A percentile compares a stretch with the other conserved stretches of the same genome.
Conservation (phyloP, 1,140 invertebrate species). For the Drosophila ironensis region DNA sequence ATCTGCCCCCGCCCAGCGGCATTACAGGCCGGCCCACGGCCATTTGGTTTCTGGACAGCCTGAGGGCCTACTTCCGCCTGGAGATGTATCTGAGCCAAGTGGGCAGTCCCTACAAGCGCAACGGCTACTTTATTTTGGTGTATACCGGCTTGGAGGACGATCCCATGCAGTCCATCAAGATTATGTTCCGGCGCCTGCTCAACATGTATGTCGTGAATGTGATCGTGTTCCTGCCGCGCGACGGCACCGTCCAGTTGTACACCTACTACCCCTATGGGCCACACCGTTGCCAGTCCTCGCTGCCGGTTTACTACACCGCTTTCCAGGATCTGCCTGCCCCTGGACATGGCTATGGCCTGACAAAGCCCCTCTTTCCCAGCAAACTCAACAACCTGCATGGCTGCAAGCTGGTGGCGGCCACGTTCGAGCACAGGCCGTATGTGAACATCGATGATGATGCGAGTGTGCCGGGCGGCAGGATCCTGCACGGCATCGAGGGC, state of each 20-base stretch:
- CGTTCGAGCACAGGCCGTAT: slow-evolving; percentile 49
- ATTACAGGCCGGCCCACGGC: slow-evolving; percentile 20
- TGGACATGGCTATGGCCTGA: not conserved
- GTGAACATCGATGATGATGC: slow-evolving; percentile 26
- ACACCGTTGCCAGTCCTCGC: slow-evolving; percentile 52
- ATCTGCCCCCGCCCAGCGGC: slow-evolving; percentile 11
- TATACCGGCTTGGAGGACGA: slow-evolving; percentile 58
- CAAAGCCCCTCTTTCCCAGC: slow-evolving; percentile 36
- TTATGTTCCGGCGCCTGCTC: slow-evolving; percentile 63
- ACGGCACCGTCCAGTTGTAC: slow-evolving; percentile 46
- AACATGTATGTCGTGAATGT: slow-evolving; percentile 66
- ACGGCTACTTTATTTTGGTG: slow-evolving; percentile 58
- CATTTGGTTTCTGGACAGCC: slow-evolving; percentile 69
- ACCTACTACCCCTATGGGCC: slow-evolving; percentile 70
- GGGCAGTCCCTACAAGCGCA: slow-evolving; percentile 53
- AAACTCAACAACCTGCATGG: slow-evolving; percentile 57
- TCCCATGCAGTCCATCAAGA: slow-evolving; percentile 37
- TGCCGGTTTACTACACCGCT: slow-evolving; percentile 52
- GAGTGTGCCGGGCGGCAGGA: not conserved
- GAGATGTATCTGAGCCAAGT: slow-evolving; percentile 40
- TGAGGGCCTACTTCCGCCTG: slow-evolving; percentile 47
- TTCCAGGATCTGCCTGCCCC: slow-evolving; percentile 24
- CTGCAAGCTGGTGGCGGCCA: slow-evolving; percentile 37
- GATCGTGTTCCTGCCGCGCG: slow-evolving; percentile 45
- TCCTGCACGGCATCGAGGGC: slow-evolving; percentile 61